Evolutionary conservation across 2,113 vertebrate species (phyloP).

Genomic region (Macrotus californicus): DNA sequence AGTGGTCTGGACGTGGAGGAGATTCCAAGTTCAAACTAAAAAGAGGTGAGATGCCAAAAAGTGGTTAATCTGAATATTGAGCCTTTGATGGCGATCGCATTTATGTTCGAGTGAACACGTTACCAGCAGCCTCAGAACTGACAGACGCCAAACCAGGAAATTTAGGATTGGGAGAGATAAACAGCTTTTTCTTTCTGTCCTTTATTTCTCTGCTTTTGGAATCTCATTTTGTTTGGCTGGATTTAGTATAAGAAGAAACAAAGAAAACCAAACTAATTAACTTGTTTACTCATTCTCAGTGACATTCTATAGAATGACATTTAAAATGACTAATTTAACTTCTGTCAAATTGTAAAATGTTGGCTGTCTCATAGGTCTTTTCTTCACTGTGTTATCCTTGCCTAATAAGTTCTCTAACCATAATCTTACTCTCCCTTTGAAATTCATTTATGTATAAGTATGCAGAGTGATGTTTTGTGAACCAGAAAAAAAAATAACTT

Average conservation of each 20-base stretch:
- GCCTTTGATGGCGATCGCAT: conserved; percentile 73
- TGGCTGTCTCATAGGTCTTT: conserved; percentile 20
- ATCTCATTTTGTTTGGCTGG: conserved; percentile 67
- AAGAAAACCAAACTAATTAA: conserved; percentile 72
- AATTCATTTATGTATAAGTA: conserved; percentile 32
- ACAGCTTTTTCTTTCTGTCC: not conserved
- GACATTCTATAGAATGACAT: conserved; percentile 76
- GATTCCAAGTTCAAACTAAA: conserved; percentile 80
- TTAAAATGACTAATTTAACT: conserved; percentile 74
- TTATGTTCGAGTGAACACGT: conserved; percentile 59
- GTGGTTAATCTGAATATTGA: conserved; percentile 74
- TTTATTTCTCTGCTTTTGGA: conserved; percentile 48
- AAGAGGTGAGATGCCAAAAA: conserved; percentile 79
- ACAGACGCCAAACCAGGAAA: conserved; percentile 60
- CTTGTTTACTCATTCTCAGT: conserved; percentile 75
- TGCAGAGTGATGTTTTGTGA: conserved; percentile 24
- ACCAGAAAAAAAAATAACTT: not conserved
- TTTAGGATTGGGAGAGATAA: conserved; percentile 59
- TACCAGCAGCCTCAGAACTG: conserved; percentile 46
- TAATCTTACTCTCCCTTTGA: conserved; percentile 18
- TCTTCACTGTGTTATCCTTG: conserved; percentile 30
- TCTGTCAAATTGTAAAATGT: conserved; percentile 57
- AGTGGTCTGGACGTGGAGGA: conserved; percentile 78
- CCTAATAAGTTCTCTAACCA: conserved; percentile 31
- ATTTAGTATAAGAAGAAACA: conserved; percentile 68